Percentiles rank a stretch among this genome's conserved stretches.
Evolutionary conservation across 2,797 vertebrate species (phyloP).

Genomic region (Hippopotamyrus pictus): DNA sequence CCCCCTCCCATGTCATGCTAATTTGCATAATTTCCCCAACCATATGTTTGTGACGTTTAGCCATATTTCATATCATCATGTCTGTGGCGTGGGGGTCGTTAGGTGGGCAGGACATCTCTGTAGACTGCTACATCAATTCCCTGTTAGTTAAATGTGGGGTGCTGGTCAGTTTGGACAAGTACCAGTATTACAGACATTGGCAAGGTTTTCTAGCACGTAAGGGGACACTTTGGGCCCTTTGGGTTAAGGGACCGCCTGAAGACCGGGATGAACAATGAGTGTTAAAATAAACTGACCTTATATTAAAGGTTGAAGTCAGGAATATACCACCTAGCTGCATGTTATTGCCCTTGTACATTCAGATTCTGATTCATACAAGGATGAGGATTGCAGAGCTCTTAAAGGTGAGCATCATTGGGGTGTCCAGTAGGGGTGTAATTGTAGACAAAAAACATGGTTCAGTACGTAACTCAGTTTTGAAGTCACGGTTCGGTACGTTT

Average conservation of each 20-base stretch:
- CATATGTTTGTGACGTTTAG: not conserved
- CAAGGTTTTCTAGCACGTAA: not conserved
- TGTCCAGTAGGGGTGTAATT: not conserved
- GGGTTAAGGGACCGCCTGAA: not conserved
- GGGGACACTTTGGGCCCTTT: not conserved
- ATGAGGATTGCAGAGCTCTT: not conserved
- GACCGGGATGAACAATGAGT: not conserved
- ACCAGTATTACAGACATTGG: not conserved
- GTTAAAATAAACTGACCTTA: not conserved
- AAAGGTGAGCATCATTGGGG: not conserved
- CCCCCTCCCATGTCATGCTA: not conserved
- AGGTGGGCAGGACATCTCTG: not conserved
- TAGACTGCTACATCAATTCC: not conserved
- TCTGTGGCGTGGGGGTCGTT: not conserved
- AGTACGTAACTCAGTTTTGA: not conserved
- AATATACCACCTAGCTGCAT: not conserved
- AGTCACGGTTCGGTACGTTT: not conserved
- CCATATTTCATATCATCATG: not conserved
- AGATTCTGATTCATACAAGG: not conserved
- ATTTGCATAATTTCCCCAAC: not conserved
- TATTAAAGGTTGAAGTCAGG: not conserved
- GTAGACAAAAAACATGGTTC: not conserved
- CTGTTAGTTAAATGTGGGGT: not conserved
- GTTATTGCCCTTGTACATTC: not conserved
- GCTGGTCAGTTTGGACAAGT: not conserved